Conservation (phyloP, 2,888 invertebrate genomes). For the Eumerus sabulonum region DNA sequence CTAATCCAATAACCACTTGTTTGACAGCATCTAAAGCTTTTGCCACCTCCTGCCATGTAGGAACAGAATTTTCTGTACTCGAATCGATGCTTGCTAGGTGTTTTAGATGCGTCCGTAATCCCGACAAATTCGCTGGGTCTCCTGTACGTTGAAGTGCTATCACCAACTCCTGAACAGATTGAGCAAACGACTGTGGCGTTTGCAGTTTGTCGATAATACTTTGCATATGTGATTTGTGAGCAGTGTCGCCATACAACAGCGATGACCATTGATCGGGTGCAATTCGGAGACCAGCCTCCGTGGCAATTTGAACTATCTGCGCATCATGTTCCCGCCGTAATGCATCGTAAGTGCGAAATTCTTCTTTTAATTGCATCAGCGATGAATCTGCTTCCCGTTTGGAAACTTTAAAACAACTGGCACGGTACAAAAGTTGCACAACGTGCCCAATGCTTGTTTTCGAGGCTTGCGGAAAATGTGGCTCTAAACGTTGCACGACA, state of each 20-base stretch:
- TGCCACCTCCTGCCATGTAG: slow-evolving; percentile 83
- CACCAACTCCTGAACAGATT: slow-evolving; percentile 93
- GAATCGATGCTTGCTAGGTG: slow-evolving; percentile 92
- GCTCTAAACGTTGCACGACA: slow-evolving; percentile 97
- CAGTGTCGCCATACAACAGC: slow-evolving; percentile 95
- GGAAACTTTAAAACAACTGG: slow-evolving; percentile 98
- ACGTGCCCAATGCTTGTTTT: slow-evolving; percentile 99
- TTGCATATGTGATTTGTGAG: slow-evolving; percentile 99
- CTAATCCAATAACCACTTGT: slow-evolving; percentile 87
- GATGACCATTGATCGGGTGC: slow-evolving; percentile 99
- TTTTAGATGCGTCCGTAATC: slow-evolving; percentile 89
- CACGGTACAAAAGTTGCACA: slow-evolving; percentile 97
- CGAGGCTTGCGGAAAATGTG: slow-evolving; percentile 97
- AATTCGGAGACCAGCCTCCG: slow-evolving; percentile 96
- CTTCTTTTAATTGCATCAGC: slow-evolving; percentile 98
- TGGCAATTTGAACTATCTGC: slow-evolving; percentile 98
- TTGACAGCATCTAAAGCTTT: slow-evolving; percentile 85
- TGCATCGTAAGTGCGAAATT: slow-evolving; percentile 96
- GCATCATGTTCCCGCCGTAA: slow-evolving; percentile 97
- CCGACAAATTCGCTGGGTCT: slow-evolving; percentile 90
- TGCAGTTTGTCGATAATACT: slow-evolving; percentile 93
- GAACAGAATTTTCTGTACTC: slow-evolving; percentile 84
- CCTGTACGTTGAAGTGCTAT: slow-evolving; percentile 92
- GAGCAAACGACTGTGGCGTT: slow-evolving; percentile 94
- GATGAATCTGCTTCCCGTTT: slow-evolving; percentile 98